Percentiles rank a stretch among this genome's conserved stretches.
Conservation (phyloP, 2,888 invertebrate genomes). For the Diachrysia chrysitis region DNA sequence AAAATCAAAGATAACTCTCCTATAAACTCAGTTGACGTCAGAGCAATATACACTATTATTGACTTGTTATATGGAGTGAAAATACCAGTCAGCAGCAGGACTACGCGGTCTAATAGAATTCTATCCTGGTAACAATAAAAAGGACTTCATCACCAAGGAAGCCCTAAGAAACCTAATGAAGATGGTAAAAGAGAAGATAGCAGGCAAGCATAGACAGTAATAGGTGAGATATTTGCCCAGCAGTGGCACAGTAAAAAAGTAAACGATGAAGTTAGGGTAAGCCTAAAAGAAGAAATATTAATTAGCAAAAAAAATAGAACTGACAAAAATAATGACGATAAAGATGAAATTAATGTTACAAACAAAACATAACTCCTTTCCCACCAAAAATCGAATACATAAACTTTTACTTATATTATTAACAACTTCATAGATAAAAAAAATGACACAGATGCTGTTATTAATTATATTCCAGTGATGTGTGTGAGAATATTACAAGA, state of each 20-base stretch:
- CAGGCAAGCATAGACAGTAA: background rate
- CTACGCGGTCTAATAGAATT: background rate
- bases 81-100: background rate
- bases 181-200: background rate
- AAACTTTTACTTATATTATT: slow-evolving; percentile 35
- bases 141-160: background rate
- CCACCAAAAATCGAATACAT: slow-evolving; percentile 21
- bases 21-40: no score
- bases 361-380: slow-evolving; percentile 3
- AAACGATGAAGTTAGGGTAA: background rate
- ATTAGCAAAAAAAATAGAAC: background rate
- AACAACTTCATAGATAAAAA: slow-evolving; percentile 38
- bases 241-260: background rate
- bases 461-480: slow-evolving; percentile 47
- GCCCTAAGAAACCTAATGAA: background rate
- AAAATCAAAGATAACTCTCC: no score
- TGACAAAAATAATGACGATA: no score
- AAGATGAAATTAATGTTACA: no score
- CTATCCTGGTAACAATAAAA: no score
- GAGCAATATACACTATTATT: no score
- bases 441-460: slow-evolving; percentile 53
- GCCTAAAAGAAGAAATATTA: background rate
- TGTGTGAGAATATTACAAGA: slow-evolving; percentile 55
- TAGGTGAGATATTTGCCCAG: background rate
- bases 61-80: no score